These are phyloP conservation scores for Urophycis tenuis DNA, from an alignment of 2,797 vertebrate genomes.

Conservation along the genomic window DNA sequence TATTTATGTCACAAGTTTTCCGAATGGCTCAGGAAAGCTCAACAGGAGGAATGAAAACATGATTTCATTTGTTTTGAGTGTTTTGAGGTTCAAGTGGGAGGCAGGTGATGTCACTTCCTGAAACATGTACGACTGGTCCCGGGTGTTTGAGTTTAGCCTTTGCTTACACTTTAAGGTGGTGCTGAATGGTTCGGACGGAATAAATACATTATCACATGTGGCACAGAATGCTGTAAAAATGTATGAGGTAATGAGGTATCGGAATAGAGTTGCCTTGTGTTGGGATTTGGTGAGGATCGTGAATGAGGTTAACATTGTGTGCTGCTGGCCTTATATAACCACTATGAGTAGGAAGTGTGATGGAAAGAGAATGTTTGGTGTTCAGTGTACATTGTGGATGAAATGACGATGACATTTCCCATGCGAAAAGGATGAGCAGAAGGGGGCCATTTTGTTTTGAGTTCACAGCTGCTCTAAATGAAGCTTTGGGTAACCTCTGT, in stretches of 20 bases:
- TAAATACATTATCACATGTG: background rate
- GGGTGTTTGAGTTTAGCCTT: background rate
- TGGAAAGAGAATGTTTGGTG: slow-evolving; percentile 38
- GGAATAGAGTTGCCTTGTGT: background rate
- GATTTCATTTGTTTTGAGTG: background rate
- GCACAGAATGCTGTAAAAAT: slow-evolving; percentile 46
- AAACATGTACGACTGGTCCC: background rate
- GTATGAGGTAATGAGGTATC: background rate
- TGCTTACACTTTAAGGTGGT: background rate
- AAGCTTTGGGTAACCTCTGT: background rate
- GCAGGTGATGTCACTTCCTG: background rate
- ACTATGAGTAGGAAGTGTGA: slow-evolving; percentile 15
- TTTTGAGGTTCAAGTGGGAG: background rate
- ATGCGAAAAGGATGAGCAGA: background rate
- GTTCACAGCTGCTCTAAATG: background rate
- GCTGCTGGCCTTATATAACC: background rate
- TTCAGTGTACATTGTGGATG: slow-evolving; percentile 27
- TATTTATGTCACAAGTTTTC: background rate
- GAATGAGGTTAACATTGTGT: background rate
- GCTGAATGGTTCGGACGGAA: background rate
- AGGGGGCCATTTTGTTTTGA: background rate
- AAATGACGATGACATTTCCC: slow-evolving; percentile 29
- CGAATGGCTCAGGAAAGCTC: background rate
- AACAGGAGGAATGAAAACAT: background rate
- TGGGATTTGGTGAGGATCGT: background rate